phyloP scores from a whole-genome alignment of 1,140 invertebrate genomes.

The Pogonomyrmex barbatus region DNA sequence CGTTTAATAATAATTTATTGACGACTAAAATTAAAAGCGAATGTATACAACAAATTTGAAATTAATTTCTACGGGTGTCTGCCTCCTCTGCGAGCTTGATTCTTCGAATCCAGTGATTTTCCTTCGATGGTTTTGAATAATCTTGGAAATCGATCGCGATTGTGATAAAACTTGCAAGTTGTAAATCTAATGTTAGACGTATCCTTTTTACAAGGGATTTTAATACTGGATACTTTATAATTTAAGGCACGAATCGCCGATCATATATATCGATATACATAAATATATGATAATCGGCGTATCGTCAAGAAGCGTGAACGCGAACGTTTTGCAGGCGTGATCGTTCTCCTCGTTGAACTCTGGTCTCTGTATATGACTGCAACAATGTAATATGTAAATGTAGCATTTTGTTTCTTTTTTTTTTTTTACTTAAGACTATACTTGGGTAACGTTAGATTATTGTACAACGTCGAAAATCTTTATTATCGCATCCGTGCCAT shows the following conservation, averaged over 20 bases:
- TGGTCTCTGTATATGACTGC: constrained; percentile 35
- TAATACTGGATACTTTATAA: constrained; percentile 39
- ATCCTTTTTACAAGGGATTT: not conserved
- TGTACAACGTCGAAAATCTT: constrained; percentile 48
- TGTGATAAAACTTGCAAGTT: not conserved
- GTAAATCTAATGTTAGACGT: not conserved
- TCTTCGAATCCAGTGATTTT: not conserved
- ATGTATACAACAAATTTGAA: not conserved
- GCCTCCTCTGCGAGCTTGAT: not conserved
- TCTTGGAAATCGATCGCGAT: not conserved
- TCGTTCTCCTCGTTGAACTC: not conserved
- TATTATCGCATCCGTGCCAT: constrained; percentile 79
- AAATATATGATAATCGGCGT: constrained; percentile 3
- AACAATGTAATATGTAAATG: constrained; percentile 40
- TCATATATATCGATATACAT: not conserved
- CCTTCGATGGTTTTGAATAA: not conserved
- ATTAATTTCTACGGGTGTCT: not conserved
- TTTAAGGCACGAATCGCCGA: constrained; percentile 21
- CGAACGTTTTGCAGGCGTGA: not conserved
- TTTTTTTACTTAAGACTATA: constrained; percentile 35
- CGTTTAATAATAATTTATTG: not conserved
- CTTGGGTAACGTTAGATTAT: constrained; percentile 30
- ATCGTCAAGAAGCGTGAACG: not conserved
- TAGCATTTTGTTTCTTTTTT: constrained; percentile 17
- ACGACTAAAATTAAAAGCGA: not conserved